Conservation (phyloP, 2,888 invertebrate genomes). For the Prosapia bicincta region DNA sequence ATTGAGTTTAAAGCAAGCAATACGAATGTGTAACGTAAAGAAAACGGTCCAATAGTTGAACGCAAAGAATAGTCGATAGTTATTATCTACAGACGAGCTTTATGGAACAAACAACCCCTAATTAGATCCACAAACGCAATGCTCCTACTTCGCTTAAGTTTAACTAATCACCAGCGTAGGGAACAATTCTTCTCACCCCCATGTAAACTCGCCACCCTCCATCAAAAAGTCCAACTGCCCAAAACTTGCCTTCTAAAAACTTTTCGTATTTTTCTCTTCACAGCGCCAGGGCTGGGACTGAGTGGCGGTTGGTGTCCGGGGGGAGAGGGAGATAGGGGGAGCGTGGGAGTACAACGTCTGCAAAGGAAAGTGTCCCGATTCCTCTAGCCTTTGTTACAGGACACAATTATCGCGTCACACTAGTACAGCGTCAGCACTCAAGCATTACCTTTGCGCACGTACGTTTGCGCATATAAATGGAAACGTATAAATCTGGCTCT, state of each 20-base stretch:
- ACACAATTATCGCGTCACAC: no score
- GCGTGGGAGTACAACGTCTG: neutral
- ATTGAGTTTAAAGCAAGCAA: no score
- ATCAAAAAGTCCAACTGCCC: neutral
- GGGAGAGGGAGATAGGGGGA: neutral
- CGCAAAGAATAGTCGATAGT: no score
- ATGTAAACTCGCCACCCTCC: neutral
- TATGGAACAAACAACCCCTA: neutral
- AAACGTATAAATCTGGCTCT: no score
- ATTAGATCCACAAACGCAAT: neutral
- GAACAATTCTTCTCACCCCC: neutral
- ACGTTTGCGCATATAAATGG: no score
- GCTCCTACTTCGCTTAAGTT: no score
- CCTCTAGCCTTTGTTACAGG: no score
- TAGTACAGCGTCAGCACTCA: no score
- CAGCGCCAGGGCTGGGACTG: neutral
- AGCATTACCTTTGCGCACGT: no score
- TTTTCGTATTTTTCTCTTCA: neutral
- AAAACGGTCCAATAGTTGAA: no score
- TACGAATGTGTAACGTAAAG: no score
- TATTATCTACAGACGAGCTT: no score
- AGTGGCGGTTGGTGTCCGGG: neutral
- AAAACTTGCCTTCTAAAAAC: neutral
- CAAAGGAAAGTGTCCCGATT: neutral
- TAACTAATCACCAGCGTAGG: neutral